Evolutionary conservation across 2,888 invertebrate genomes (phyloP), one percentile per base, ranked within the genome.

Genomic region (Parelbella ahira): DNA sequence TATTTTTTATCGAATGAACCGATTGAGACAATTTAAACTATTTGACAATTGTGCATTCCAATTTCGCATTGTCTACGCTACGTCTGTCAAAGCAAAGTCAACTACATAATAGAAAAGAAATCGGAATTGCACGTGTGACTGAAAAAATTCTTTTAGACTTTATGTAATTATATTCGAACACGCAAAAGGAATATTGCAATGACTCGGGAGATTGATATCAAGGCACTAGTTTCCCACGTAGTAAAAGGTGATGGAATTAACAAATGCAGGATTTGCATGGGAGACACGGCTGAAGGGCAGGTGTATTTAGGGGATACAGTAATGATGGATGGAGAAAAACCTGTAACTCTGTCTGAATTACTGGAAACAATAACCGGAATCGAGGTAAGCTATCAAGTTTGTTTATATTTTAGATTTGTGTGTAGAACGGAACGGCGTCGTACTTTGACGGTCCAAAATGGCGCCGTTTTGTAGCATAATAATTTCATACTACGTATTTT

Each of bases 261-360:
- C 44, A 79, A 69, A 71, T 87, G 86, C 53, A 65, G 86, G 56
- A 86, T 86, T 52, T 87, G 87, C 49, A 75, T 87, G 81, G 84
- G 86, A 1, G 84, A 82, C 39, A 86, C 87, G 0, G 60, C 73
- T 1, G 81, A 86, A 48, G 87, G 87, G 2, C 83, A 80, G 59
- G 84, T 87, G 12, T 74, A 74, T 48, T 68, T 87, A 21, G 72
- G 73, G 41, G 87, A 87, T 47, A 84, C 86, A 0, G 84, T 87
- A 2, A 78, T 86, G 80, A 69, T 78, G 70, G 82, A 84, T 20
- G 83, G 76, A 15, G 84, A 84, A 18, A 74, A 68, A 48, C 66
- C 81, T 7, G 71, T 86, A 12, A 78, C 83, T 0, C 67, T 87
- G 4, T 70, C 83, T 15, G 86, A 87, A 36, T 56, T 86, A 20